These are phyloP conservation scores for Palloptera scutellata DNA, from an alignment of 2,888 invertebrate genomes.

Conservation along the genomic window DNA sequence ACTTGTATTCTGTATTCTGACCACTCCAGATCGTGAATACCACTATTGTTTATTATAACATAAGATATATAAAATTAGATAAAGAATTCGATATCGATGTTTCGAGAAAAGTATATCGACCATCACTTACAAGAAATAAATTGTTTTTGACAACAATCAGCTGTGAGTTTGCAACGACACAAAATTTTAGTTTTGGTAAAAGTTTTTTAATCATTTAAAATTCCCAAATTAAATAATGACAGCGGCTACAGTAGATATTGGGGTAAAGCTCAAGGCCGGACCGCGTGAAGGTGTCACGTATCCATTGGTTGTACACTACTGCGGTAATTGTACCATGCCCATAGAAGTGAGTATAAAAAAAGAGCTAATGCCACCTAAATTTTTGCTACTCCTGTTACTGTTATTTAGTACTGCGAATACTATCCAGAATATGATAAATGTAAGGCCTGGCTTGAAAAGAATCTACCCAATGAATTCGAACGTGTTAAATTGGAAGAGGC, in stretches of 20 bases:
- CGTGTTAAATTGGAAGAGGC: constrained; percentile 75
- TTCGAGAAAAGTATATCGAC: too few relatives aligned
- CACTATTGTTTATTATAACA: too few relatives aligned
- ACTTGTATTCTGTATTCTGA: too few relatives aligned
- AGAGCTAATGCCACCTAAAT: neutral
- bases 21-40: too few relatives aligned
- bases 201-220: neutral
- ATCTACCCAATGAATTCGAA: constrained; percentile 92
- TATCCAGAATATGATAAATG: constrained; percentile 98
- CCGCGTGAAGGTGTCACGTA: constrained; percentile 79
- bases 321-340: constrained; percentile 94
- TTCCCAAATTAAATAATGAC: constrained; percentile 64
- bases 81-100: too few relatives aligned
- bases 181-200: neutral
- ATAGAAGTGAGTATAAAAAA: constrained; percentile 73
- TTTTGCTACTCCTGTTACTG: neutral
- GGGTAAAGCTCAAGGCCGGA: constrained; percentile 69
- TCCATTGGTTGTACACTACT: constrained; percentile 85
- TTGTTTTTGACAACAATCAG: too few relatives aligned
- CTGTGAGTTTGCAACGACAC: too few relatives aligned
- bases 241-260: constrained; percentile 67
- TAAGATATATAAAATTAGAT: too few relatives aligned
- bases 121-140: too few relatives aligned
- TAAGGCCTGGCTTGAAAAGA: constrained; percentile 94
- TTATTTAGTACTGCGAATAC: constrained; percentile 90